A percentile compares a stretch with the other conserved stretches of the same genome.
Evolutionary conservation across 2,797 vertebrate species (phyloP).

Genomic region (Muscicapa striata): DNA sequence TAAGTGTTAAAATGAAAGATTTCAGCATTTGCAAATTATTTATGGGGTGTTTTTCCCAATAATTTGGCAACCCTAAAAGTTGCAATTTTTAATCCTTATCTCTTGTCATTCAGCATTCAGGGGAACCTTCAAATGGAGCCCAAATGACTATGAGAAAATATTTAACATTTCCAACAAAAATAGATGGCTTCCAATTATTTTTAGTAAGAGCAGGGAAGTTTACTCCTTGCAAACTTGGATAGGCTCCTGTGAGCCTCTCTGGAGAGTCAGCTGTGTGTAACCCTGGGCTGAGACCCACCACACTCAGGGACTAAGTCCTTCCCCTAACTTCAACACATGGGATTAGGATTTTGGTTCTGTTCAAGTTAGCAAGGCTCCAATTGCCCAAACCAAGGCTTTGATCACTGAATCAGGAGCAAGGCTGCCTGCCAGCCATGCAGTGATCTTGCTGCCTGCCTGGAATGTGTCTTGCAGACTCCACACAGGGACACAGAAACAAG

Average conservation of each 20-base stretch:
- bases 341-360: not conserved
- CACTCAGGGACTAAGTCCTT: not conserved
- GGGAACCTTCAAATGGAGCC: not conserved
- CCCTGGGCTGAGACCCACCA: not conserved
- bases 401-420: not conserved
- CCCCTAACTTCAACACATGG: not conserved
- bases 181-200: not conserved
- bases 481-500: accelerated
- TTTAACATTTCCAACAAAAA: not conserved
- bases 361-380: not conserved
- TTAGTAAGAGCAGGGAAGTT: not conserved
- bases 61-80: not conserved
- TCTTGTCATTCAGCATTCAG: not conserved
- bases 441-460: not conserved
- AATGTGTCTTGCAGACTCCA: not conserved
- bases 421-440: not conserved
- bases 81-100: not conserved
- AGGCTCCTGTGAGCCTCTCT: not conserved
- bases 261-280: not conserved
- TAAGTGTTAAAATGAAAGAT: not conserved
- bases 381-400: not conserved
- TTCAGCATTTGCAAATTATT: not conserved
- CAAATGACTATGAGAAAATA: not conserved
- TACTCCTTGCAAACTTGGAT: not conserved
- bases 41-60: accelerated